These are phyloP conservation scores for Fregetta grallaria DNA, from an alignment of 2,113 vertebrate species.

Conservation along the genomic window DNA sequence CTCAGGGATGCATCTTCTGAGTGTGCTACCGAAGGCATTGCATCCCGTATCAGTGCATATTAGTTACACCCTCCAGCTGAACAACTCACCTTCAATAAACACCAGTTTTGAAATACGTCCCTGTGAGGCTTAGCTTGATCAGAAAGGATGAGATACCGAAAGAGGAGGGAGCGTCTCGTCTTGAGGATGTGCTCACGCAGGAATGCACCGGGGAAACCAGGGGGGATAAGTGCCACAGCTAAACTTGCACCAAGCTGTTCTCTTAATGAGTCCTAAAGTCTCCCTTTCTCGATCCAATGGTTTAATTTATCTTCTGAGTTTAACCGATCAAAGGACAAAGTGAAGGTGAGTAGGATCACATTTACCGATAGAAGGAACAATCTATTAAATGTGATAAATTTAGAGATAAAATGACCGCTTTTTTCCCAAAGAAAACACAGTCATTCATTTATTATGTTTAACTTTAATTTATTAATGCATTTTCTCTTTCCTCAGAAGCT, in stretches of 20 bases:
- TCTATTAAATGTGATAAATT: not conserved
- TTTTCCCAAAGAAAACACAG: not conserved
- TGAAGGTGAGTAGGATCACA: not conserved
- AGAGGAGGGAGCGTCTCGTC: not conserved
- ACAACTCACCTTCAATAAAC: not conserved
- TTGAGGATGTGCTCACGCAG: not conserved
- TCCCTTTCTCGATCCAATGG: not conserved
- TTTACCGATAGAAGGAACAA: not conserved
- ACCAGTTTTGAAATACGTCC: not conserved
- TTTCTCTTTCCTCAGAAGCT: not conserved
- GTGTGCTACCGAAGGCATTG: not conserved
- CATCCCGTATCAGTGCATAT: no score
- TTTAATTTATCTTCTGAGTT: not conserved
- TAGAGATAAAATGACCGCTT: not conserved
- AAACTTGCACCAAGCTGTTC: not conserved
- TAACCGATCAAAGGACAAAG: not conserved
- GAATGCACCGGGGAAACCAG: not conserved
- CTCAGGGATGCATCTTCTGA: not conserved
- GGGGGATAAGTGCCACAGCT: not conserved
- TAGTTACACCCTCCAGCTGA: not conserved
- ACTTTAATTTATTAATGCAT: not conserved
- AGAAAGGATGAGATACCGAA: not conserved
- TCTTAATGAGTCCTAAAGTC: not conserved
- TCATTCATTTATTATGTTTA: not conserved
- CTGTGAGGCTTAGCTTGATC: not conserved